Base-by-base conservation (phyloP, 1,140 invertebrate species). In the Anagrus nilaparvatae region DNA sequence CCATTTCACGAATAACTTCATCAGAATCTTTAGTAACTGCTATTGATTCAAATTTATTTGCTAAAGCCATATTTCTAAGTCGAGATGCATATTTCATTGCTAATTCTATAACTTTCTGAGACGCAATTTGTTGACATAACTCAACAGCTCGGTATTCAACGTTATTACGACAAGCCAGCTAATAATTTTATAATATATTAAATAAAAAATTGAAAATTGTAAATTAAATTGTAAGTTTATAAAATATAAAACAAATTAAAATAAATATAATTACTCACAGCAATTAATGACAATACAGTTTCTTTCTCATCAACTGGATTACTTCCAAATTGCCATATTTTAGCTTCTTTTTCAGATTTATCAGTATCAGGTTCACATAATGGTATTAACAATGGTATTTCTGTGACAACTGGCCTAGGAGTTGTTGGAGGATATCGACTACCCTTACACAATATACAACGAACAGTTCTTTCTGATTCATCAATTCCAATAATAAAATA, bases 231-330 rank as follows among this genome's bases (percentile, higher is more conserved):
- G 14, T 18, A 4, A 34, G 19, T 24, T 34, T 32, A 29, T 33
- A 33, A 37, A 46, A 19, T 35, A 27, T 41, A 33, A 16, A 29
- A 39, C n/a, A n/a, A n/a, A 38, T 27, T 16, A 5, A 28, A 38
- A 38, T 27, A 20, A 35, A 35, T 32, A 32, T 32, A 13, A 37
- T 20, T 51, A 68, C 69, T 76, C 68, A 90, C 85, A 14, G 87
- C 88, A 73, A 97, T 94, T 16, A 94, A 61, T 67, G 90, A 91
- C 45, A 96, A 76, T 19, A 91, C 75, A n/a, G 79, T 75, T 60
- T 91, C 81, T 47, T 82, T 78, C 27, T 78, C 71, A 6, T 82
- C 77, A 2, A 69, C 53, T 1, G 74, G 65, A 55, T 77, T 71
- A 38, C 69, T 70, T 36, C 74, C 72, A 56, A 76, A 72, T 10